phyloP scores from a whole-genome alignment of 2,113 vertebrate genomes.

The Rissa tridactyla region DNA sequence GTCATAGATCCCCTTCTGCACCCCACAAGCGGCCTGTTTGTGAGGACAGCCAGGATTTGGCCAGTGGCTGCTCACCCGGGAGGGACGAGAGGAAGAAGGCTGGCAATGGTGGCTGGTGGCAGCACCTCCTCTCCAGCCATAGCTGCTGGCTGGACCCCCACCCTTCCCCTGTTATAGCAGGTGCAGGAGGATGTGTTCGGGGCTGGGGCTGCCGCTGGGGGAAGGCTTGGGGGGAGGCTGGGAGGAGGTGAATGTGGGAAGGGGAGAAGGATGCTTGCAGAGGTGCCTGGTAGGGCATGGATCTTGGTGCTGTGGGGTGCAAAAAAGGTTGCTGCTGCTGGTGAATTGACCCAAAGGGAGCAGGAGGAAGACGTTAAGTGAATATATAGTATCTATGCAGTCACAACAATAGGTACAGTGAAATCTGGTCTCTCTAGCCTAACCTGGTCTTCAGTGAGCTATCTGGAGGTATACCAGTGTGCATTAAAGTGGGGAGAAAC shows the following conservation, averaged over 20 bases:
- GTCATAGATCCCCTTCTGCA: not conserved
- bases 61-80: rapidly evolving
- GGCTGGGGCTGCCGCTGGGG: not conserved
- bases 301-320: not conserved
- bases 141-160: not conserved
- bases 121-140: not conserved
- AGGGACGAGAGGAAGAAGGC: not conserved
- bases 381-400: not conserved
- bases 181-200: not conserved
- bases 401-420: not conserved
- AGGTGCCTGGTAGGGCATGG: not conserved
- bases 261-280: not conserved
- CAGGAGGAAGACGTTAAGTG: not conserved
- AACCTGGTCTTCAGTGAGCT: not conserved
- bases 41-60: not conserved
- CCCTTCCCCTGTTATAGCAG: not conserved
- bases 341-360: not conserved
- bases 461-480: not conserved
- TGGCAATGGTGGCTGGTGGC: not conserved
- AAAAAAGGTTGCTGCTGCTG: not conserved
- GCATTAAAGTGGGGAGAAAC: not conserved
- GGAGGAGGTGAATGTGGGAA: not conserved
- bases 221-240: not conserved
- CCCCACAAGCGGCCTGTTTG: too few relatives aligned
- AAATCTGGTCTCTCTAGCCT: not conserved